Conservation (phyloP, 2,113 vertebrate species). For the Gila orcuttii region DNA sequence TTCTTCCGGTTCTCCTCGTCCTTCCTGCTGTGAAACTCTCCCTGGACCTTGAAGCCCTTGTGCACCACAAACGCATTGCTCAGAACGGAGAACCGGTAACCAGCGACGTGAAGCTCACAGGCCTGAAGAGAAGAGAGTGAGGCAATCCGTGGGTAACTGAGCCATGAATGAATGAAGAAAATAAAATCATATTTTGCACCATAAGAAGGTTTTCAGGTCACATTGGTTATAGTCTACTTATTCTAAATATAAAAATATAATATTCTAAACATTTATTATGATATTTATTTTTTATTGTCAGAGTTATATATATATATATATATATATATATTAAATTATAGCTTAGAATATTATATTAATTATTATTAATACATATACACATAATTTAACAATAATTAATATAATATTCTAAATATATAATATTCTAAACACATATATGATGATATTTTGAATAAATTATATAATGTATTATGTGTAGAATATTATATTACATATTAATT, state of each 20-base stretch:
- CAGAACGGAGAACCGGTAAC: conserved; percentile 85
- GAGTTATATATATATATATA: too few species aligned
- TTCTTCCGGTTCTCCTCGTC: conserved; percentile 89
- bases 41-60: conserved; percentile 86
- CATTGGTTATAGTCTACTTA: not conserved
- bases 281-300: not conserved
- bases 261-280: too few species aligned
- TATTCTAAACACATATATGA: not conserved
- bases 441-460: not conserved
- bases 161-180: not conserved
- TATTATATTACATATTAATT: not conserved
- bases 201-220: not conserved
- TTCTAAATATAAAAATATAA: too few species aligned
- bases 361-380: too few species aligned
- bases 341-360: too few species aligned
- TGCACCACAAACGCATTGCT: conserved; percentile 89
- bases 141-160: not conserved
- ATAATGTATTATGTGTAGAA: not conserved
- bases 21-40: conserved; percentile 87
- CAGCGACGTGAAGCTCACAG: conserved; percentile 88
- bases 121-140: conserved; percentile 68
- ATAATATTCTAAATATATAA: not conserved
- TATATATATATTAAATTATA: not conserved
- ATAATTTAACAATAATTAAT: not conserved
- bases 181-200: not conserved